A percentile compares a stretch with the other conserved stretches of the same genome.
phyloP scores from a whole-genome alignment of 2,888 invertebrate genomes.

The Euzophera pinguis region DNA sequence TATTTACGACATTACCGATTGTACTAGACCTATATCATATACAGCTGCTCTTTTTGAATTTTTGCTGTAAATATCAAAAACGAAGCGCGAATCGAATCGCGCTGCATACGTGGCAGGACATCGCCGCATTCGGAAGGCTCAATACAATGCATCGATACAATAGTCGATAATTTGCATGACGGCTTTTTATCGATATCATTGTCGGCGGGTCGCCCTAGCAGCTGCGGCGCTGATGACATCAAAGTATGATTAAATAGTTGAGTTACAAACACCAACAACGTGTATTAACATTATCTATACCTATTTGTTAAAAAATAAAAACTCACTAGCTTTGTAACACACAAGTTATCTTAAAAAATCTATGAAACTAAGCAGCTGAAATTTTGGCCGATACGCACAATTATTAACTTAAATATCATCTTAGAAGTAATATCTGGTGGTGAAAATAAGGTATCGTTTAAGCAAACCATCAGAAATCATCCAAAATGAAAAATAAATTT shows the following conservation, averaged over 20 bases:
- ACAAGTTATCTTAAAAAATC: too few relatives aligned
- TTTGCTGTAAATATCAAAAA: constrained; percentile 52
- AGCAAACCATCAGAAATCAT: too few relatives aligned
- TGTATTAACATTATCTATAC: too few relatives aligned
- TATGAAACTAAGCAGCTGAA: too few relatives aligned
- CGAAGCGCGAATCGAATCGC: constrained; percentile 61
- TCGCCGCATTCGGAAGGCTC: constrained; percentile 34
- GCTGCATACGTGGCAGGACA: constrained; percentile 52
- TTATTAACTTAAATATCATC: too few relatives aligned
- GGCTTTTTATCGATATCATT: constrained; percentile 69
- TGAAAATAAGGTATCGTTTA: too few relatives aligned
- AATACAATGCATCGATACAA: constrained; percentile 62
- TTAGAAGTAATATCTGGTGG: too few relatives aligned
- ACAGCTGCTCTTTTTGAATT: constrained; percentile 55
- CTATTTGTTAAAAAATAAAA: too few relatives aligned
- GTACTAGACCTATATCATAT: constrained; percentile 23
- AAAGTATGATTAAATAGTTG: constrained; percentile 10
- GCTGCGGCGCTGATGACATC: constrained; percentile 44
- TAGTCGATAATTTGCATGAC: constrained; percentile 77
- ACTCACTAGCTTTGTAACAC: too few relatives aligned
- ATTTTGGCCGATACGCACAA: too few relatives aligned
- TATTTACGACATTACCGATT: too few relatives aligned
- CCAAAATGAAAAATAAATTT: too few relatives aligned
- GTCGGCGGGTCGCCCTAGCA: constrained; percentile 53
- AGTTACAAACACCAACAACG: neutral